These are phyloP conservation scores for Boulengeromyrus knoepffleri DNA, from an alignment of 2,113 vertebrate species.

Conservation along the genomic window DNA sequence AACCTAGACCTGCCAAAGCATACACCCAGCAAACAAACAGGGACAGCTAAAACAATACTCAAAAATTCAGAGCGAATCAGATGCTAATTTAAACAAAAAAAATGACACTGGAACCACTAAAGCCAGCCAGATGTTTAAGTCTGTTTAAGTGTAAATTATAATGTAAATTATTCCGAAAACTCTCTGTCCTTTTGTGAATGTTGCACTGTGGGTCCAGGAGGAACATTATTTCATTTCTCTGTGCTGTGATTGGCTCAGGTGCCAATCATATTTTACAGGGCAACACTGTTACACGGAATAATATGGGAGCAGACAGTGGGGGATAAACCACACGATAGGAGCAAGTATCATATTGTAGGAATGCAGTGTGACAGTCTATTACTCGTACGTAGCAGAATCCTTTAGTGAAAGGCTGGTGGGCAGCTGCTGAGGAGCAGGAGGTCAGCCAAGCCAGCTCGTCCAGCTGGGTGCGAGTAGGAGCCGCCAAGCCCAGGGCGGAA, in stretches of 20 bases:
- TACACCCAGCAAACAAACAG: background rate
- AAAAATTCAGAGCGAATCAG: background rate
- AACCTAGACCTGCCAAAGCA: background rate
- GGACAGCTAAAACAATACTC: background rate
- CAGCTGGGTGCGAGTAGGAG: conserved; percentile 32
- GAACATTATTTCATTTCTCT: background rate
- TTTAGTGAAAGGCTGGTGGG: background rate
- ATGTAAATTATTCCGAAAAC: background rate
- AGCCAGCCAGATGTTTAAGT: background rate
- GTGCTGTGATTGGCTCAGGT: background rate
- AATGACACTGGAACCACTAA: background rate
- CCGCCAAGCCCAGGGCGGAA: background rate
- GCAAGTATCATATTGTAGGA: conserved; percentile 10
- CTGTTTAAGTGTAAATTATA: background rate
- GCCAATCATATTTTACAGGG: background rate
- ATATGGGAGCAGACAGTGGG: background rate
- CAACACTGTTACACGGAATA: background rate
- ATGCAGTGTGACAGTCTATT: background rate
- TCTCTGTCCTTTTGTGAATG: background rate
- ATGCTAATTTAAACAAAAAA: background rate
- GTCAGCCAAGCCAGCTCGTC: conserved; percentile 11
- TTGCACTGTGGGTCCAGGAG: background rate
- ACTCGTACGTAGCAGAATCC: background rate
- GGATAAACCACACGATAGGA: background rate
- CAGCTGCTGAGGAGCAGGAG: background rate